Conservation (phyloP, 2,113 vertebrate genomes). For the Reinhardtius hippoglossoides region DNA sequence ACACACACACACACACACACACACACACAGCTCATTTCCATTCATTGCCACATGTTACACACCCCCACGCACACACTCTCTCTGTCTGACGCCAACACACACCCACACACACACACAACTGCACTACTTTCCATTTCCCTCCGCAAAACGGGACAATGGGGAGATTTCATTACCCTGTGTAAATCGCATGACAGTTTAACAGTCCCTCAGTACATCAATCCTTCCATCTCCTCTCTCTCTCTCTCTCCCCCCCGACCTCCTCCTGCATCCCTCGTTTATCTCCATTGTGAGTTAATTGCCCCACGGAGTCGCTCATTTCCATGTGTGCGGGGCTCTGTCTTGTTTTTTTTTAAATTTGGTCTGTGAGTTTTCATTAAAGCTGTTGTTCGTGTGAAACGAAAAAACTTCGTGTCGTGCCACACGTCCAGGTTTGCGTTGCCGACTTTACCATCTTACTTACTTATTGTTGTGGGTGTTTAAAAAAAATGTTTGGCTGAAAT, state of each 20-base stretch:
- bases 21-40: slow-evolving; percentile 33
- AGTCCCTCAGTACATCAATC: slow-evolving; percentile 66
- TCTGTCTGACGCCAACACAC: slow-evolving; percentile 17
- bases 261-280: slow-evolving; percentile 49
- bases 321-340: neutral
- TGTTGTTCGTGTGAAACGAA: neutral
- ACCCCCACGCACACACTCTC: slow-evolving; percentile 24
- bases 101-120: slow-evolving; percentile 3
- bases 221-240: slow-evolving; percentile 20
- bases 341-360: neutral
- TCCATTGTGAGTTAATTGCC: slow-evolving; percentile 67
- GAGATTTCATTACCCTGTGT: slow-evolving; percentile 65
- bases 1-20: slow-evolving; percentile 27
- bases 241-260: neutral
- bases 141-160: slow-evolving; percentile 45
- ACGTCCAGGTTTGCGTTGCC: too few relatives aligned
- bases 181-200: slow-evolving; percentile 63
- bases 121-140: slow-evolving; percentile 12
- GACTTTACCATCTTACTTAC: too few relatives aligned
- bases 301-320: slow-evolving; percentile 29
- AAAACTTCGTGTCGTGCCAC: neutral
- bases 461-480: too few relatives aligned
- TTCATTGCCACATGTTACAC: slow-evolving; percentile 43
- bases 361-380: neutral
- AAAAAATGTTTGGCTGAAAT: too few relatives aligned